These are phyloP conservation scores for Drosophila phalerata DNA, from an alignment of 2,888 invertebrate genomes.

Conservation along the genomic window DNA sequence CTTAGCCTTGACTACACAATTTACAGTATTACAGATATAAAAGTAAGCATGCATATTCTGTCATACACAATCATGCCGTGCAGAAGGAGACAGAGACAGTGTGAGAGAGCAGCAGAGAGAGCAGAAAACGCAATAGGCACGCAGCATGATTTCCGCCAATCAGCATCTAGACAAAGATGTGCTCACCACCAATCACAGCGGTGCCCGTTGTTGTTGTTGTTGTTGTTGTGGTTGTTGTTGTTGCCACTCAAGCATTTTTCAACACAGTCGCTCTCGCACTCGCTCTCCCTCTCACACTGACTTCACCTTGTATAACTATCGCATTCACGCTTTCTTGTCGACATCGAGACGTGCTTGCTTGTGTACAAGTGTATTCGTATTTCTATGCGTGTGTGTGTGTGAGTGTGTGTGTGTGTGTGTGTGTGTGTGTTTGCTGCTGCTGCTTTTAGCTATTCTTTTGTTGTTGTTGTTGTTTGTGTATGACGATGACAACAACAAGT, in stretches of 20 bases:
- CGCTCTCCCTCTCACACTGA: conserved; percentile 11
- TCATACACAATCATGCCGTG: conserved; percentile 11
- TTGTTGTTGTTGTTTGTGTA: conserved; percentile 12
- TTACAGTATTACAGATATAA: too few relatives aligned
- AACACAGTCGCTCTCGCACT: not conserved
- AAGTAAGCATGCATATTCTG: not conserved
- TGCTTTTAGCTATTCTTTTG: conserved; percentile 7
- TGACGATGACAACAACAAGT: conserved; percentile 50
- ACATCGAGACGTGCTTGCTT: not conserved
- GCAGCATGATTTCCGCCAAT: conserved; percentile 62
- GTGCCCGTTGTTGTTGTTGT: conserved; percentile 16
- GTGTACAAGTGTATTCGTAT: too few relatives aligned
- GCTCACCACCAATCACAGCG: conserved; percentile 68
- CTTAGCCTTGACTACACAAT: not conserved
- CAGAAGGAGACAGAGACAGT: conserved; percentile 9
- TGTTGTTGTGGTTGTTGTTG: conserved; percentile 45
- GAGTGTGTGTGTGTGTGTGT: conserved; percentile 4
- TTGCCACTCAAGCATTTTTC: conserved; percentile 50
- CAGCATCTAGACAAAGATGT: conserved; percentile 54
- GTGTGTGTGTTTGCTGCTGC: conserved; percentile 12
- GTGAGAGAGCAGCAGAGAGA: not conserved
- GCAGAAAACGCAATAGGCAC: conserved; percentile 31
- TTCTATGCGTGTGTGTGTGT: conserved; percentile 1
- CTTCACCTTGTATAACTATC: conserved; percentile 29
- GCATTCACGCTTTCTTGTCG: conserved; percentile 47